Evolutionary conservation across 2,888 invertebrate species (phyloP).

Genomic region (Loripinus fragilis): DNA sequence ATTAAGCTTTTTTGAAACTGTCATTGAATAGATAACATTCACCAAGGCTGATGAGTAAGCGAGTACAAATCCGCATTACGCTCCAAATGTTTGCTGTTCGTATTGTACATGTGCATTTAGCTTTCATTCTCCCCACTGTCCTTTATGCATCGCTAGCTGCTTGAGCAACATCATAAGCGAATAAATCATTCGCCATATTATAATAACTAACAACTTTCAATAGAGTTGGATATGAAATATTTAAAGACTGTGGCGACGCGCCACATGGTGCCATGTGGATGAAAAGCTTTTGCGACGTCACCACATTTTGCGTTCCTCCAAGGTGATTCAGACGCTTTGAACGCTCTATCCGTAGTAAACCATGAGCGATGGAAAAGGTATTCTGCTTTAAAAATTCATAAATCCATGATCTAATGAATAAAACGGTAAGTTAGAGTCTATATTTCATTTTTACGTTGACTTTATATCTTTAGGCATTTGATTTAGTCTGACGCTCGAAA

Average conservation of each 20-base stretch:
- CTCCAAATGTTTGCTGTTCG: no score
- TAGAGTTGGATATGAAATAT: conserved; percentile 8
- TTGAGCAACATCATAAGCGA: conserved; percentile 3
- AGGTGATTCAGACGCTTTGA: conserved; percentile 3
- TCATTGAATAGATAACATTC: no score
- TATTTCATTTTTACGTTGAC: conserved; percentile 20
- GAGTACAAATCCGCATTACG: no score
- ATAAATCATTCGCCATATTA: conserved; percentile 20
- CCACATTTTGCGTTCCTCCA: neutral
- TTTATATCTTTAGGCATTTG: conserved; percentile 52
- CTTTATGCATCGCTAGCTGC: conserved; percentile 1
- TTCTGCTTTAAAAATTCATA: neutral
- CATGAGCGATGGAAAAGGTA: conserved; percentile 10
- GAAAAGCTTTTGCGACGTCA: neutral
- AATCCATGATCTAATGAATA: conserved; percentile 12
- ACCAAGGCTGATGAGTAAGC: no score
- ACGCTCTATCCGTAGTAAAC: neutral
- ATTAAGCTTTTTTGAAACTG: no score
- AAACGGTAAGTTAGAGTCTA: conserved; percentile 9
- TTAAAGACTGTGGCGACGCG: conserved; percentile 13
- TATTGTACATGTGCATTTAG: no score
- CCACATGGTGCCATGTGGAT: conserved; percentile 8
- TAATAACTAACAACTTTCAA: conserved; percentile 19
- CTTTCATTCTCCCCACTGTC: neutral
- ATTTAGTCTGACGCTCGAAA: conserved; percentile 48